phyloP scores from a whole-genome alignment of 2,113 vertebrate genomes.

The Tor tambroides region DNA sequence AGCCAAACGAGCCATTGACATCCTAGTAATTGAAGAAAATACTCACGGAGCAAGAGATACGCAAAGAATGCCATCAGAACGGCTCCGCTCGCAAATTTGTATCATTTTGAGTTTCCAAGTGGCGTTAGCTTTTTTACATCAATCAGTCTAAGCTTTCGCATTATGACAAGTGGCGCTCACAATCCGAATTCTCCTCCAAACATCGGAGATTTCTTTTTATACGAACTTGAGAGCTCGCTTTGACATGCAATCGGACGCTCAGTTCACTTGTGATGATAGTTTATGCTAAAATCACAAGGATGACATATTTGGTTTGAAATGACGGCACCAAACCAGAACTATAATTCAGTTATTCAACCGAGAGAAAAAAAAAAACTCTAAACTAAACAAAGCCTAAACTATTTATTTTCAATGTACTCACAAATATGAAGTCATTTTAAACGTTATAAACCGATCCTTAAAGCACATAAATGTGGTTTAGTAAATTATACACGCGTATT shows the following conservation, averaged over 20 bases:
- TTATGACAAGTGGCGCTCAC: constrained; percentile 14
- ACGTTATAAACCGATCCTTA: background rate
- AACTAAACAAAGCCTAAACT: too few relatives aligned
- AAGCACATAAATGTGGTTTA: too few relatives aligned
- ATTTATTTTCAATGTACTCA: background rate
- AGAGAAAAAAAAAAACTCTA: too few relatives aligned
- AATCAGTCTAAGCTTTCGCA: constrained; percentile 14
- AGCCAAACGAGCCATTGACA: constrained; percentile 73
- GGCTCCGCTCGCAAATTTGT: background rate
- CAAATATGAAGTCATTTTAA: background rate
- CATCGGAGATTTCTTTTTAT: constrained; percentile 12
- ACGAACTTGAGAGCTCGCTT: constrained; percentile 10
- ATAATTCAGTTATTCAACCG: background rate
- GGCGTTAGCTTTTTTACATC: background rate
- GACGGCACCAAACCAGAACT: background rate
- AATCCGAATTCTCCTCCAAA: constrained; percentile 14
- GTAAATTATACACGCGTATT: background rate
- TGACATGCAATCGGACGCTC: background rate
- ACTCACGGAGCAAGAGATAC: constrained; percentile 52
- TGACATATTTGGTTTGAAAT: background rate
- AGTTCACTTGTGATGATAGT: background rate
- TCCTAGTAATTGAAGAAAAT: constrained; percentile 69
- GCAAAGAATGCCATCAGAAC: constrained; percentile 52
- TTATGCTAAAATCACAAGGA: background rate
- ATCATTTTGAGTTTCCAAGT: constrained; percentile 31